A percentile compares a stretch with the other conserved stretches of the same genome.
phyloP scores from a whole-genome alignment of 1,140 invertebrate genomes.

The Brachystomella parvula region DNA sequence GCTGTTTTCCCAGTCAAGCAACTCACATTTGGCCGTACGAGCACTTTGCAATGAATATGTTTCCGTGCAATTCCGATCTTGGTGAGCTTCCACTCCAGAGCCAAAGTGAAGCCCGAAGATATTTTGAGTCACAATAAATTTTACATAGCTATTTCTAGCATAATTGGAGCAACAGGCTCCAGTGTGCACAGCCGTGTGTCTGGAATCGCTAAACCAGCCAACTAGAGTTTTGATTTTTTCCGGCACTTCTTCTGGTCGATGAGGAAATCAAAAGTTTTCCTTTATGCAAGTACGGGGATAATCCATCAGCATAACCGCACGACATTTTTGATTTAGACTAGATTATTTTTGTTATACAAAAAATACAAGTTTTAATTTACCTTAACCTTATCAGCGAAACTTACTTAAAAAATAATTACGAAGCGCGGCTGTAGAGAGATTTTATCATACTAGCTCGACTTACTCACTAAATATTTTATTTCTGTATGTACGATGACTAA shows the following conservation, averaged over 20 bases:
- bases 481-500: too few species aligned
- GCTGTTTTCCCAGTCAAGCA: conserved; percentile 97
- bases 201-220: conserved; percentile 63
- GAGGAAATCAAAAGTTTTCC: conserved; percentile 80
- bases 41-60: conserved; percentile 95
- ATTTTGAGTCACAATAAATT: conserved; percentile 92
- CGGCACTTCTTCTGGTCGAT: conserved; percentile 60
- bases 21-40: conserved; percentile 73
- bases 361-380: too few species aligned
- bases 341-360: too few species aligned
- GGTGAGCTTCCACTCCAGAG: conserved; percentile 71
- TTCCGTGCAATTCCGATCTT: conserved; percentile 92
- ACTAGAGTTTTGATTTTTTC: conserved; percentile 69
- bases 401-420: too few species aligned
- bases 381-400: too few species aligned
- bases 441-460: too few species aligned
- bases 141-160: conserved; percentile 56
- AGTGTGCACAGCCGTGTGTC: conserved; percentile 86
- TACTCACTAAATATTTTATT: too few species aligned
- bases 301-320: conserved; percentile 88
- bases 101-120: conserved; percentile 94
- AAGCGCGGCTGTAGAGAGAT: too few species aligned
- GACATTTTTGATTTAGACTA: conserved; percentile 56
- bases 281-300: conserved; percentile 91
- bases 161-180: conserved; percentile 97